Percentiles rank a stretch among this genome's conserved stretches.
These are phyloP conservation scores for Lithosia quadra DNA, from an alignment of 2,888 invertebrate genomes.

Conservation along the genomic window DNA sequence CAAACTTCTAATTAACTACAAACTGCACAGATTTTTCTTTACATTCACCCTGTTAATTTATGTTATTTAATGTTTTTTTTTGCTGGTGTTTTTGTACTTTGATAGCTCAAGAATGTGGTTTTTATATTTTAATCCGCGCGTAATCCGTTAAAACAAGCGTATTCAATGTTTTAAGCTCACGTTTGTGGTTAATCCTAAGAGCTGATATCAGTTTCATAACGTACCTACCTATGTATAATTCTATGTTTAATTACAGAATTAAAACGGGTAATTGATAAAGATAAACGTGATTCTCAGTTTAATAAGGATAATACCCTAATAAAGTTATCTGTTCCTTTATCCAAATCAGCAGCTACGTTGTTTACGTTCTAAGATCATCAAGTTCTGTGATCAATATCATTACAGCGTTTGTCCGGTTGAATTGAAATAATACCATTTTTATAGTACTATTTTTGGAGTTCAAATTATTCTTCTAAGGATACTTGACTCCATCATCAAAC, in stretches of 20 bases:
- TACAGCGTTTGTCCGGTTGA: too few relatives aligned
- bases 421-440: too few relatives aligned
- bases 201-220: background rate
- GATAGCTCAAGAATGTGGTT: background rate
- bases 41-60: background rate
- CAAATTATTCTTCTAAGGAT: too few relatives aligned
- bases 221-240: background rate
- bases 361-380: background rate
- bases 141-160: background rate
- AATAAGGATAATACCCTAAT: background rate
- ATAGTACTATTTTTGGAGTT: too few relatives aligned
- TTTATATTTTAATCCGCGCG: background rate
- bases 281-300: background rate
- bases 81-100: background rate
- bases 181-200: background rate
- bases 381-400: too few relatives aligned
- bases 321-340: background rate
- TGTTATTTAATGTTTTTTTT: background rate
- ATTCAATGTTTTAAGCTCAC: background rate
- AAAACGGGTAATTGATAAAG: background rate
- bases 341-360: background rate
- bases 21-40: background rate
- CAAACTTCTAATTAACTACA: too few relatives aligned
- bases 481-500: too few relatives aligned
- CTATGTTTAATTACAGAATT: background rate